These are phyloP conservation scores for Pantala flavescens DNA, from an alignment of 1,140 invertebrate genomes.

Conservation along the genomic window DNA sequence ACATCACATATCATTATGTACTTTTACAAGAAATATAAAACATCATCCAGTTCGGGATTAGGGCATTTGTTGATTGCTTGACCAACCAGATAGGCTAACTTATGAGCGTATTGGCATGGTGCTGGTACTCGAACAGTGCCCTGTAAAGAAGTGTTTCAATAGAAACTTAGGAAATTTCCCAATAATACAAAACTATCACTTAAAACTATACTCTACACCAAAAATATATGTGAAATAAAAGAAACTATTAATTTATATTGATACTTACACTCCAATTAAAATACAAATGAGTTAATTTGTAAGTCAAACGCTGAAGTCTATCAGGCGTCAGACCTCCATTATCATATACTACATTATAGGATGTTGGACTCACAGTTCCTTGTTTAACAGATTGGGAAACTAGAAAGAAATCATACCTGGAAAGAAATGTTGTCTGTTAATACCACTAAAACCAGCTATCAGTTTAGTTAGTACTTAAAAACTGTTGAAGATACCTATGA, in stretches of 20 bases:
- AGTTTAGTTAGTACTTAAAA: not conserved
- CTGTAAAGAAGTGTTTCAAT: conserved; percentile 23
- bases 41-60: not conserved
- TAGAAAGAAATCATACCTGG: conserved; percentile 45
- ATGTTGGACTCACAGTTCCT: conserved; percentile 46
- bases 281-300: conserved; percentile 48
- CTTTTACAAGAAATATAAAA: not conserved
- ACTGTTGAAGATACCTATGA: conserved; percentile 42
- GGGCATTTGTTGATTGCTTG: conserved; percentile 55
- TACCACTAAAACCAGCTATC: not conserved
- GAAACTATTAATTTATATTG: too few relatives aligned
- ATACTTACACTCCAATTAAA: conserved; percentile 42
- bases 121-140: conserved; percentile 77
- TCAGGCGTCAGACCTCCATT: conserved; percentile 33
- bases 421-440: not conserved
- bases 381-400: conserved; percentile 44
- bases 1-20: not conserved
- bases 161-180: too few relatives aligned
- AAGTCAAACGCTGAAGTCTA: conserved; percentile 41
- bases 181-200: too few relatives aligned
- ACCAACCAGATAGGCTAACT: conserved; percentile 68
- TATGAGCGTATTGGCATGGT: conserved; percentile 79
- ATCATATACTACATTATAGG: conserved; percentile 46
- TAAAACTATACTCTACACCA: too few relatives aligned
- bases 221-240: too few relatives aligned